Conservation (phyloP, 2,797 vertebrate species). For the Distichodus sexfasciatus region DNA sequence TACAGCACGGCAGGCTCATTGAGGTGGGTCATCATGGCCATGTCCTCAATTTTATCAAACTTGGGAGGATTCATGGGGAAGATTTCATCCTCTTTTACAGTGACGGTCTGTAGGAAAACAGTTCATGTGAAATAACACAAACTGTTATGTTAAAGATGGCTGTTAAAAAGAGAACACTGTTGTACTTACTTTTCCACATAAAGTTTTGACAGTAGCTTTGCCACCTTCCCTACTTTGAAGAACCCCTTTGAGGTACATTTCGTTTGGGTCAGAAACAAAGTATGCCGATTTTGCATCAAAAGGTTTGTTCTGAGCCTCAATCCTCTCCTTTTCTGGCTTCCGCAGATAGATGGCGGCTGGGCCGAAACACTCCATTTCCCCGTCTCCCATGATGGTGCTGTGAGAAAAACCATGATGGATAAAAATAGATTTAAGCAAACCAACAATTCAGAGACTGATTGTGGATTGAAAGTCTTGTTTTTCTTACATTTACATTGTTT, state of each 20-base stretch:
- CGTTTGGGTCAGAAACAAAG: constrained; percentile 77
- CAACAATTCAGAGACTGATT: too few relatives aligned
- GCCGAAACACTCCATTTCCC: constrained; percentile 84
- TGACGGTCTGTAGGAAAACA: constrained; percentile 33
- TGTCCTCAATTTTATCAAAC: constrained; percentile 90
- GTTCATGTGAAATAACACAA: not conserved
- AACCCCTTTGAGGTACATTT: constrained; percentile 83
- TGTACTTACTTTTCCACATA: constrained; percentile 75
- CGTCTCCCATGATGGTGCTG: constrained; percentile 75
- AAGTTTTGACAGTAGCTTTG: constrained; percentile 83
- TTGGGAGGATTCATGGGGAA: constrained; percentile 86
- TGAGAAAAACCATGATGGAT: not conserved
- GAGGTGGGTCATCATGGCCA: constrained; percentile 94
- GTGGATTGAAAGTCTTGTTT: too few relatives aligned
- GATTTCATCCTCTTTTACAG: constrained; percentile 62
- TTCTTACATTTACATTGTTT: too few relatives aligned
- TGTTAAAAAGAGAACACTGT: not conserved
- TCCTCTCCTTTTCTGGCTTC: constrained; percentile 84
- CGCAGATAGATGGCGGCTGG: constrained; percentile 81
- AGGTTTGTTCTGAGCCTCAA: constrained; percentile 84
- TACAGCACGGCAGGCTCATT: constrained; percentile 82
- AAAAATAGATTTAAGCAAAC: too few relatives aligned
- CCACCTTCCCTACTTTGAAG: constrained; percentile 78
- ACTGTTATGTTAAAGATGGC: constrained; percentile 57
- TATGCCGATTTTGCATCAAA: constrained; percentile 86